phyloP scores from a whole-genome alignment of 2,113 vertebrate species.

The Ranitomeya variabilis region DNA sequence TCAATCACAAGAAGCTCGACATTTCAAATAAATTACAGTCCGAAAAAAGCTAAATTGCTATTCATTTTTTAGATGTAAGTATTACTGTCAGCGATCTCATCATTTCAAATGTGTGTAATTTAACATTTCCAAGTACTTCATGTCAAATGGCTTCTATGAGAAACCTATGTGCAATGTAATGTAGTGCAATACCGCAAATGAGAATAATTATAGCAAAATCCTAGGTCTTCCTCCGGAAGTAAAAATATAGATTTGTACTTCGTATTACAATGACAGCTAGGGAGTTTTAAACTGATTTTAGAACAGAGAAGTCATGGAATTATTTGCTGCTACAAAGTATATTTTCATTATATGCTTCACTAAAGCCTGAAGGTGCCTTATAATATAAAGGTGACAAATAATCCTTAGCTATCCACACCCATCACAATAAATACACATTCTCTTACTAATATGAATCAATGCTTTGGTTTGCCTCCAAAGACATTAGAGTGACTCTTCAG shows the following conservation, averaged over 20 bases:
- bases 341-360: slow-evolving; percentile 31
- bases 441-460: slow-evolving; percentile 24
- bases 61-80: slow-evolving; percentile 50
- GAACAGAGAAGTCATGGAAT: slow-evolving; percentile 7
- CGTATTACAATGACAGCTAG: not conserved
- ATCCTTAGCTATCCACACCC: slow-evolving; percentile 3
- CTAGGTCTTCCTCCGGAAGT: not conserved
- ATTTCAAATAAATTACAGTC: slow-evolving; percentile 50
- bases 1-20: slow-evolving; percentile 40
- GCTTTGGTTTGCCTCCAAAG: slow-evolving; percentile 17
- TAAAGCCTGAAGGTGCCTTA: slow-evolving; percentile 48
- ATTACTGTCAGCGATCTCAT: slow-evolving; percentile 52
- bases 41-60: slow-evolving; percentile 46
- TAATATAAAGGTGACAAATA: slow-evolving; percentile 47
- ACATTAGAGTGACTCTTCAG: slow-evolving; percentile 13
- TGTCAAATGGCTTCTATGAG: slow-evolving; percentile 39
- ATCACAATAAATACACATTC: slow-evolving; percentile 36
- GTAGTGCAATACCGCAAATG: slow-evolving; percentile 28
- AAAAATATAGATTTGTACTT: slow-evolving; percentile 18
- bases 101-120: slow-evolving; percentile 53
- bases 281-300: not conserved
- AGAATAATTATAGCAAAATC: slow-evolving; percentile 26
- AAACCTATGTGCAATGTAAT: slow-evolving; percentile 27
- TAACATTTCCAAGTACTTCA: slow-evolving; percentile 39
- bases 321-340: slow-evolving; percentile 38